Evolutionary conservation across 2,797 vertebrate genomes (phyloP).

Genomic region (Gadopsis bispinosus): DNA sequence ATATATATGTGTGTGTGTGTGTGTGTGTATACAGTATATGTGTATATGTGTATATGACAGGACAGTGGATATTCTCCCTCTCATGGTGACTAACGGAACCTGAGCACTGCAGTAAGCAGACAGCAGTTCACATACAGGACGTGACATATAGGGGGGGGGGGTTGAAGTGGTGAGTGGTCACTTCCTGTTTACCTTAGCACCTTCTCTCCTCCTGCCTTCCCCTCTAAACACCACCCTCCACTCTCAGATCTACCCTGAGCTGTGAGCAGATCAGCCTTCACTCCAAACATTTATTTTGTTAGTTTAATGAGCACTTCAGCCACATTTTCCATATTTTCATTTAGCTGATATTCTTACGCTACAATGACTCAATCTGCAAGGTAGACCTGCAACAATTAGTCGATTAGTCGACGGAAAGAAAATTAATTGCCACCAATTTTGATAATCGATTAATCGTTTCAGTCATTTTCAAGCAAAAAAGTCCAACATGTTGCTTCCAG

Average conservation of each 20-base stretch:
- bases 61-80: not conserved
- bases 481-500: too few species aligned
- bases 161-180: conserved; percentile 56
- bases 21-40: too few species aligned
- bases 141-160: conserved; percentile 51
- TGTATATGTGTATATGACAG: too few species aligned
- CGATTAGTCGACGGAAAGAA: too few species aligned
- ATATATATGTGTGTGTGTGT: too few species aligned
- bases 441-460: too few species aligned
- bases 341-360: not conserved
- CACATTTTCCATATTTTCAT: not conserved
- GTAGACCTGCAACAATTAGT: not conserved
- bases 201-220: conserved; percentile 23
- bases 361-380: not conserved
- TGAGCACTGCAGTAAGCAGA: conserved; percentile 15
- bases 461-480: too few species aligned
- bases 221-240: not conserved
- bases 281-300: not conserved
- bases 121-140: conserved; percentile 47
- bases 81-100: conserved; percentile 22
- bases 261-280: not conserved
- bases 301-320: not conserved
- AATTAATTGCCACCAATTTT: too few species aligned
- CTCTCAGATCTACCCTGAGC: conserved; percentile 11
- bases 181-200: conserved; percentile 75